Evolutionary conservation across 2,113 vertebrate genomes (phyloP).

Genomic region (Nasalis larvatus): DNA sequence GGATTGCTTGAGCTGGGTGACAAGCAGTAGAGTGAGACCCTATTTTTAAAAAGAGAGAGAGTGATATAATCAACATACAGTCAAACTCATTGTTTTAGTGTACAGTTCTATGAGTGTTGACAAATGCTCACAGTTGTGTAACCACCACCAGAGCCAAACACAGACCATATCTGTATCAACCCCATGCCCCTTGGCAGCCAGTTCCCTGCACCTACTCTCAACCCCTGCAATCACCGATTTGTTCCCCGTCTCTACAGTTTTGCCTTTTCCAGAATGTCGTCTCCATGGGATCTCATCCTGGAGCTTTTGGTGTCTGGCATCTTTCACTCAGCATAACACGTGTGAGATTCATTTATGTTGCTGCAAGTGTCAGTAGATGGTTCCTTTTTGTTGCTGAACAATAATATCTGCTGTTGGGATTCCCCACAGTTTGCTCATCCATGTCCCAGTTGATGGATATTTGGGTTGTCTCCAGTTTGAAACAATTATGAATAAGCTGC

Average conservation of each 20-base stretch:
- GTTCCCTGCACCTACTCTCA: fast-evolving
- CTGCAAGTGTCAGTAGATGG: fast-evolving
- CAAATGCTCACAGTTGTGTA: no score
- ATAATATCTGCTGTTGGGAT: fast-evolving
- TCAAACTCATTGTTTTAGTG: not conserved
- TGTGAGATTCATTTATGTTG: fast-evolving
- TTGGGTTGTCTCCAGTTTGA: no score
- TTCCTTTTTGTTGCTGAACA: not conserved
- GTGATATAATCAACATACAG: no score
- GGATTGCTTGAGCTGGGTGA: not conserved
- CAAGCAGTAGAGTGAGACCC: no score
- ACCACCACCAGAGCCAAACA: not conserved
- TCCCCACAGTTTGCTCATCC: no score
- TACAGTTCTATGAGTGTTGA: not conserved
- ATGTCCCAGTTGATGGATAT: no score
- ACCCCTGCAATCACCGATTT: not conserved
- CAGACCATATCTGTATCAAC: not conserved
- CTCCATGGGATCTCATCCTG: fast-evolving
- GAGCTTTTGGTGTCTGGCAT: not conserved
- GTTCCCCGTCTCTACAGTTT: not conserved
- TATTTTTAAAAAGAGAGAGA: no score
- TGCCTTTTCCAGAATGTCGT: no score
- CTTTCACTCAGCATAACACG: no score
- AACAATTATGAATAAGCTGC: not conserved
- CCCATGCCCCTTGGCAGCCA: not conserved